Evolutionary conservation across 23 tunicate species (phyloP), one percentile per base, ranked within the genome.

Genomic region (Ascidia mentula): DNA sequence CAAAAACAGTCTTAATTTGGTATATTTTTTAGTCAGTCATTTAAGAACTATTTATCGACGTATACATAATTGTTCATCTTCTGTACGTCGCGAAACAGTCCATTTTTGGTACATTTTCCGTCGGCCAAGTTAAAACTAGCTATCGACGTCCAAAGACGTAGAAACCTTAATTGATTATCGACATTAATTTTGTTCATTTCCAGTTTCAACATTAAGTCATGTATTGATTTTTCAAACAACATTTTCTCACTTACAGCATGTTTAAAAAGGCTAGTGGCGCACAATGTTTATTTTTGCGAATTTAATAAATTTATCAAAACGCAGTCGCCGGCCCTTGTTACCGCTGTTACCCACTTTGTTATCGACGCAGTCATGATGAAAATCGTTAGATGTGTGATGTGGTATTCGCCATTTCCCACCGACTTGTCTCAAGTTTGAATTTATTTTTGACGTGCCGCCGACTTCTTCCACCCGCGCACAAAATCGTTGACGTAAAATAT

Each of bases 381-480:
- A 42, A 9, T 42, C 53, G 12, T 42, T 15, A 9, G 53, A 53
- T 53, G 65, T 28, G 65, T 53, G 15, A 42, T 42, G 28, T 53
- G 65, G 65, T 53, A 5, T 53, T 9, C 13, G 65, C 24, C 13
- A 53, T 53, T 9, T 53, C 13, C 65, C 13, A 28, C 7, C 13
- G 12, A 53, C 65, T 53, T 53, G 65, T 53, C 12, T 53, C 13
- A 28, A 53, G 7, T 53, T 53, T 53, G 12, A 53, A 53, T 5
- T 9, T 53, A 20, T 53, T 26, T 53, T 53, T 53, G 65, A 9
- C 65, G 65, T n/a, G n/a, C n/a, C 65, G 13, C 65, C 65, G 13
- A 53, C 65, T 53, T 53, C 65, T 53, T 42, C 13, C 65, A n/a
- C n/a, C n/a, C n/a, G n/a, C 65, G 65, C 65, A 53, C 65, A 53